Evolutionary conservation across 92 coral and sea anemone species (phyloP).

Genomic region (Umimayanthus kanabou): DNA sequence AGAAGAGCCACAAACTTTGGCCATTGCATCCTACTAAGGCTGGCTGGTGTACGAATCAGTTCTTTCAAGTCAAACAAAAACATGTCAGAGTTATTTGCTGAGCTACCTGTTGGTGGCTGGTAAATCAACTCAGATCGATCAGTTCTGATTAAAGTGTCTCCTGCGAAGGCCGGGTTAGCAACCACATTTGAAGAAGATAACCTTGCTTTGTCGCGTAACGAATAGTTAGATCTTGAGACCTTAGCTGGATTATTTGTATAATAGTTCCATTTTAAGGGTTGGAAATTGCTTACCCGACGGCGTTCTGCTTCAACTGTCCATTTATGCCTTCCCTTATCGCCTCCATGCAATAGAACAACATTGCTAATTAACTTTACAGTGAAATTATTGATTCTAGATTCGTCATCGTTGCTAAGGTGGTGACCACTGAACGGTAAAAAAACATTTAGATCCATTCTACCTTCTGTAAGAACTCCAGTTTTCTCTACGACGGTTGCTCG

Average conservation of each 20-base stretch:
- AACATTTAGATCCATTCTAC: neutral
- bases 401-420: neutral
- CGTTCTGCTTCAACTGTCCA: neutral
- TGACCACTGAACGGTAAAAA: constrained; percentile 1
- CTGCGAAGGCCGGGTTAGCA: neutral
- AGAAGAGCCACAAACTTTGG: constrained; percentile 20
- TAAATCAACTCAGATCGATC: constrained; percentile 10
- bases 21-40: neutral
- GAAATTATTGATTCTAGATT: constrained; percentile 5
- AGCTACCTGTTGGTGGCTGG: constrained; percentile 21
- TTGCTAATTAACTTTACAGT: constrained; percentile 15
- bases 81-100: constrained; percentile 1
- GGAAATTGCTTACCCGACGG: neutral
- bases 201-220: neutral
- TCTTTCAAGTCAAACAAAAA: constrained; percentile 28
- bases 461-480: constrained; percentile 1
- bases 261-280: neutral
- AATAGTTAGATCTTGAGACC: neutral
- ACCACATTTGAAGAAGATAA: neutral
- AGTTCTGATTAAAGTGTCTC: neutral
- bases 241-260: neutral
- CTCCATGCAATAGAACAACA: neutral
- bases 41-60: constrained; percentile 1
- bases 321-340: neutral
- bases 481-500: constrained; percentile 26